Evolutionary conservation across 2,113 vertebrate genomes (phyloP).

Genomic region (Todiramphus saurophagus): DNA sequence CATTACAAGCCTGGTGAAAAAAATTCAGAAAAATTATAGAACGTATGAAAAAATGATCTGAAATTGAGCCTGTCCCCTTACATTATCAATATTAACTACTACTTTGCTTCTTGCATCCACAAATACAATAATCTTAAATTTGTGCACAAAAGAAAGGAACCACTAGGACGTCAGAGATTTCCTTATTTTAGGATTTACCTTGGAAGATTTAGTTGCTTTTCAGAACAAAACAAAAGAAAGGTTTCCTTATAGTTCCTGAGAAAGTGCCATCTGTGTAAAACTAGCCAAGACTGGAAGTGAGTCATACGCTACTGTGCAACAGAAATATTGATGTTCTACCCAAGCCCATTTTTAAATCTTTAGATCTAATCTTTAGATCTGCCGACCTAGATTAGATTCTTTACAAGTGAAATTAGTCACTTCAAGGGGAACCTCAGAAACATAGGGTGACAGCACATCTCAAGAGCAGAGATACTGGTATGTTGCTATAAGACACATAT

Average conservation of each 20-base stretch:
- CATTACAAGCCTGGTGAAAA: neutral
- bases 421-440: neutral
- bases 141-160: neutral
- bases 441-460: neutral
- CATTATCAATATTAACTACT: neutral
- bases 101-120: neutral
- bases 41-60: neutral
- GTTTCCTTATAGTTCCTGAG: neutral
- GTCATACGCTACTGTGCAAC: rapidly evolving
- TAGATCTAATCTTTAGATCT: too few relatives aligned
- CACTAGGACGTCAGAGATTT: neutral
- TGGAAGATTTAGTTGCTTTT: neutral
- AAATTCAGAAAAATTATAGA: neutral
- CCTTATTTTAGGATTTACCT: neutral
- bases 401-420: neutral
- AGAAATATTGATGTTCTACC: neutral
- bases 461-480: neutral
- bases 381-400: neutral
- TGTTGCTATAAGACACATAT: neutral
- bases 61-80: neutral
- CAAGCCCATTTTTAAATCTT: neutral
- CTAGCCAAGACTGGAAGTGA: neutral
- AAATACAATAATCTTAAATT: neutral
- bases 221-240: neutral
- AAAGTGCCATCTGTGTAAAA: neutral